Conservation (phyloP, 2,113 vertebrate species). For the zebrafish (Danio rerio) region DNA sequence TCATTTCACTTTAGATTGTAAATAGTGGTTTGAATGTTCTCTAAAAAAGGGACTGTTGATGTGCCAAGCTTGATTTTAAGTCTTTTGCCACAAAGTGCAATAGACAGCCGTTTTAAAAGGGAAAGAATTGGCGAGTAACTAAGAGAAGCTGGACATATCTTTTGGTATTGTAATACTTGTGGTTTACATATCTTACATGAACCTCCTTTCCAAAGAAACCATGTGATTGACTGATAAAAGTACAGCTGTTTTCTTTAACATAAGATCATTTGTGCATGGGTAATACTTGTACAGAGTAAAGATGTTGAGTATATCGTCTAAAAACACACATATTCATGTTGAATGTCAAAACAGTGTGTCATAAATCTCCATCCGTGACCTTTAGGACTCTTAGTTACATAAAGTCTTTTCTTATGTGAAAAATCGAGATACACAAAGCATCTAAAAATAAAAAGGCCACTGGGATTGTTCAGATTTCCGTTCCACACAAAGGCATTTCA, state of each 20-base stretch:
- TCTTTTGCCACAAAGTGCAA: slow-evolving; percentile 27
- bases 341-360: not conserved
- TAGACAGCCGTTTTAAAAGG: slow-evolving; percentile 42
- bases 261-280: not conserved
- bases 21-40: not conserved
- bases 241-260: not conserved
- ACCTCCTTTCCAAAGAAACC: too few relatives aligned
- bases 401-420: not conserved
- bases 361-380: not conserved
- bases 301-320: not conserved
- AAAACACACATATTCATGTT: not conserved
- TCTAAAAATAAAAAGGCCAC: slow-evolving; percentile 16
- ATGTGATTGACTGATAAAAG: too few relatives aligned
- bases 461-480: slow-evolving; percentile 10
- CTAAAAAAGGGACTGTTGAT: slow-evolving; percentile 15
- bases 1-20: not conserved
- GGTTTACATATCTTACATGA: too few relatives aligned
- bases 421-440: not conserved
- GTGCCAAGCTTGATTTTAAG: not conserved
- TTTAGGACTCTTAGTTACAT: not conserved
- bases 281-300: slow-evolving; percentile 24
- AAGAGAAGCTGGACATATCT: slow-evolving; percentile 1
- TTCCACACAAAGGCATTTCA: slow-evolving; percentile 3
- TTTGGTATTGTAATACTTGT: not conserved
- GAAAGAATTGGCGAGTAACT: not conserved